phyloP scores from a whole-genome alignment of 2,888 invertebrate genomes.

The Blomia tropicalis region DNA sequence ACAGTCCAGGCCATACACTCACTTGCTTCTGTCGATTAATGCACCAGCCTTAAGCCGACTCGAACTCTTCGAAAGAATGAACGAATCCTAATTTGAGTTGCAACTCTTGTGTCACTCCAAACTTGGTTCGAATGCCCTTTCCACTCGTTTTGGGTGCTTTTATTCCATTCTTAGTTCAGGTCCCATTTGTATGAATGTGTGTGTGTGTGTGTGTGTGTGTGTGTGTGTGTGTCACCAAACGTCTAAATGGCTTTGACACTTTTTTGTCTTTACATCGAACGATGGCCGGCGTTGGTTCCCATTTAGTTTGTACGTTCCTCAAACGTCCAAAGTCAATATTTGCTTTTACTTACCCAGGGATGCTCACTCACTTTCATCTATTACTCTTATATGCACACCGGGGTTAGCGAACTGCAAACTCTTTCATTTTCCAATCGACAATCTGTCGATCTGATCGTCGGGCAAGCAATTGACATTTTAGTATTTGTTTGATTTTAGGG shows the following conservation, averaged over 20 bases:
- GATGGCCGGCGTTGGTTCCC: background rate
- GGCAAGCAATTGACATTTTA: slow-evolving; percentile 1
- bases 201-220: no score
- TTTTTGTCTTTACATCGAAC: slow-evolving; percentile 15
- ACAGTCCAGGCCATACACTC: no score
- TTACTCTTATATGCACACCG: background rate
- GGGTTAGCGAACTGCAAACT: slow-evolving; percentile 3
- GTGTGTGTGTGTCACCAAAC: background rate
- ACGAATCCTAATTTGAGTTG: no score
- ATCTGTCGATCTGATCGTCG: background rate
- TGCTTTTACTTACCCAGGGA: slow-evolving; percentile 10
- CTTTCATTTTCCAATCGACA: slow-evolving; percentile 15
- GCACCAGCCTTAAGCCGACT: no score
- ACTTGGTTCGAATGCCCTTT: background rate
- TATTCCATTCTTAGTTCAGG: background rate
- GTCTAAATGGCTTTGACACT: slow-evolving; percentile 13
- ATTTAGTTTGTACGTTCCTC: background rate
- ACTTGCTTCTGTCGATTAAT: no score
- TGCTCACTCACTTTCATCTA: background rate
- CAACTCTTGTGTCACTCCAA: background rate
- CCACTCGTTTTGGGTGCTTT: background rate
- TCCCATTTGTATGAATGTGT: no score
- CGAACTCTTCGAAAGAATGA: no score
- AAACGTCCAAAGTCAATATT: slow-evolving; percentile 7
- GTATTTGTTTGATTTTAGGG: no score